A percentile compares a stretch with the other conserved stretches of the same genome.
phyloP scores from a whole-genome alignment of 2,797 vertebrate species.

The Echeneis naucrates region DNA sequence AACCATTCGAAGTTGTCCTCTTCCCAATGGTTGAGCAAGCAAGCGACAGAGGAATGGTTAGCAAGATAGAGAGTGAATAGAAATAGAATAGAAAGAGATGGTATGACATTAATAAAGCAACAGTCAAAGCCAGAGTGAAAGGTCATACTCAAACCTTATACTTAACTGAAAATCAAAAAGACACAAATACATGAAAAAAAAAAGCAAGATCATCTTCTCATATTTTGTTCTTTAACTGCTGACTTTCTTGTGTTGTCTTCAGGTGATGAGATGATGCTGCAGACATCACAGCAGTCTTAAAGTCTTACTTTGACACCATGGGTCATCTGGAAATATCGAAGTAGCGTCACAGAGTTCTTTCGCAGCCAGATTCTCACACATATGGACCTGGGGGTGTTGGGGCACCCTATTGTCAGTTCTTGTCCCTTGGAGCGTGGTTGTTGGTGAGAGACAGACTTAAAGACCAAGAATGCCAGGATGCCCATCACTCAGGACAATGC shows the following conservation, averaged over 20 bases:
- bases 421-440: constrained; percentile 27
- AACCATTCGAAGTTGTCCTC: too few relatives aligned
- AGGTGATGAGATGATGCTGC: constrained; percentile 64
- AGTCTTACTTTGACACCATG: constrained; percentile 51
- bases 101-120: too few relatives aligned
- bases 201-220: not conserved
- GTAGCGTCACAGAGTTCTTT: constrained; percentile 45
- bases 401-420: constrained; percentile 29
- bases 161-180: too few relatives aligned
- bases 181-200: too few relatives aligned
- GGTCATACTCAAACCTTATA: too few relatives aligned
- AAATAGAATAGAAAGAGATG: too few relatives aligned
- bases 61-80: too few relatives aligned
- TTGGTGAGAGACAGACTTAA: constrained; percentile 33
- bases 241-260: constrained; percentile 37
- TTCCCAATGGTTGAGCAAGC: too few relatives aligned
- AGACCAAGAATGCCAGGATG: constrained; percentile 89
- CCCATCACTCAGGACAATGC: constrained; percentile 98
- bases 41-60: too few relatives aligned
- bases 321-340: constrained; percentile 53
- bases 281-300: constrained; percentile 41
- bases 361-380: constrained; percentile 5
- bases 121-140: too few relatives aligned
- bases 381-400: constrained; percentile 48
- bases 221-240: not conserved